Evolutionary conservation across 2,888 invertebrate species (phyloP), one percentile per base, ranked within the genome.

Genomic region (Drosophila kambysellisi): DNA sequence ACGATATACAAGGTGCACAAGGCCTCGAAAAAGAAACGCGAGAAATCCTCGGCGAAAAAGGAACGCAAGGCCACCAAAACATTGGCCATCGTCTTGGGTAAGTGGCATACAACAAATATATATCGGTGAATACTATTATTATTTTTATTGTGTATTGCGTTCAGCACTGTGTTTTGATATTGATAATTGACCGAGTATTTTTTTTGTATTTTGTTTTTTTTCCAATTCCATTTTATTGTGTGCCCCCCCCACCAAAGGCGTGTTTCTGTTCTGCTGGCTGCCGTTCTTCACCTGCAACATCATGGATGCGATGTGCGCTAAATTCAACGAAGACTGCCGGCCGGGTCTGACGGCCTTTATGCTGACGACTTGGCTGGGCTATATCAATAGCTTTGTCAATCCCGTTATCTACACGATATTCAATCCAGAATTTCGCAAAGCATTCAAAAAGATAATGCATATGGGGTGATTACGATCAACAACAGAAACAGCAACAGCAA

Each of bases 201-300:
- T 17, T 15, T 29, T 12, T 15, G 15, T 57, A 57, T 20, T 37
- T 53, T 20, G 11, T 35, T 54, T 37, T 48, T 51, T n/a, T 60
- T 29, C 51, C 25, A 25, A 25, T 25, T 25, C 25, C 25, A 25
- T 25, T 25, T 1, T 62, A 90, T 83, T 79, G 94, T 94, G n/a
- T 95, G 46, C 1, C 20, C 1, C 8, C 46, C 8, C 4, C 37
- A 4, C 4, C 37, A 4, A 56, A 99, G 99, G 98, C 88, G 98
- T 99, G 4, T 99, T 99, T 93, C 95, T 99, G 50, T 96, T 99
- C 91, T 99, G 99, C 94, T 99, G 99, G 99, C 97, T 98, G 74
- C 99, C 99, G 43, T 99, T 99, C 95, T 99, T 99, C 95, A 98
- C 98, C 3, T 98, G 99, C 94, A 99, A 98, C 94, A 98, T 99